Evolutionary conservation across 2,888 invertebrate genomes (phyloP), one percentile per base, ranked within the genome.

Genomic region (Cerastis rubricosa): DNA sequence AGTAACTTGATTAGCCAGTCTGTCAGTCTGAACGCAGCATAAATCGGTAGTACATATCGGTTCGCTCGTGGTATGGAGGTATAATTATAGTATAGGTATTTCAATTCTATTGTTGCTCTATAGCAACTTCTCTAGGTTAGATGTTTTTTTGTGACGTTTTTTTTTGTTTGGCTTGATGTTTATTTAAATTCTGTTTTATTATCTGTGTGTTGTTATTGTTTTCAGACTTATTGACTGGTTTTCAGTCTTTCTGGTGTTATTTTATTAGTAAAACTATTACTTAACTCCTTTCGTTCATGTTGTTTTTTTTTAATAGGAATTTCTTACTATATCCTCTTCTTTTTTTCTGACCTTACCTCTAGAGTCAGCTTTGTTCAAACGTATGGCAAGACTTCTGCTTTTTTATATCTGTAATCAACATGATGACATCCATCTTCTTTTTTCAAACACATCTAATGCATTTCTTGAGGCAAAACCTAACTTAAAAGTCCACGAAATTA

Each of bases 1-100:
- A 71, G 71, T 78, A 76, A 74, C 45, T 54, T 74, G 83, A 86
- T 86, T 79, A 74, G 71, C 74, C 75, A 80, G 76, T 25, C 76
- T 66, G 66, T 72, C 51, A 35, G 29, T 45, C 49, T 74, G 80
- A 80, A 63, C 61, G 22, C 35, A 40, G 57, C 51, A 35, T 69
- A 63, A 68, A 59, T 71, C 43, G 45, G 35, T 72, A 71, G 66
- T 63, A 70, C 61, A 71, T 74, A 68, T 73, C 70, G 59, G 35
- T 74, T 35, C 43, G 29, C 1, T 54, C 7, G 51, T 49, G 54
- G 17, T n/a, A 25, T 51, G 22, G 61, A 59, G 49, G 11, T n/a
- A n/a, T n/a, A n/a, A 59, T 19, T 57, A 63, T 57, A 25, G 8
- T 57, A 57, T 19, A 35, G 14, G 29, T 61, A 61, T 61, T 61